Evolutionary conservation across 2,888 invertebrate species (phyloP), one percentile per base, ranked within the genome.

Genomic region (Tryphoninae sp.): DNA sequence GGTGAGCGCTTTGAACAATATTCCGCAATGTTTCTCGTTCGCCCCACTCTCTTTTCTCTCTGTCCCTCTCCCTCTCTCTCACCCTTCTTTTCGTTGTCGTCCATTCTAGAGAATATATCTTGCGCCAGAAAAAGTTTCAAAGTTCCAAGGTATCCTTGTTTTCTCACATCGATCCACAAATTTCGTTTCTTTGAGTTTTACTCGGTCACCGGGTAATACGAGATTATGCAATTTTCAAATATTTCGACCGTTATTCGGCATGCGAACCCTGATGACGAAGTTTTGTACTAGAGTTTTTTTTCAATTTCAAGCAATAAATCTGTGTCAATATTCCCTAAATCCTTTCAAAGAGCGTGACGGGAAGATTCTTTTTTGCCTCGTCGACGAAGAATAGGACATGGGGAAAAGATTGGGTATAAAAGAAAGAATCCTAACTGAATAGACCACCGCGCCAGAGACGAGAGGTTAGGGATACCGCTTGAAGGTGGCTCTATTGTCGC

Each of bases 401-500:
- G 33, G 22, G 45, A 33, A 68, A 13, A 58, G 16, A 33, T n/a
- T 42, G 62, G 58, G 19, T 23, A 58, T 9, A 26, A 13, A 42
- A 64, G 33, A 33, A 65, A 65, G 33, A 68, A 72, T 40, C 16
- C 64, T 69, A 53, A 80, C 51, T 42, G 71, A 64, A 74, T 53
- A 26, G 68, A 64, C 49, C 58, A 51, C 11, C 26, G 22, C 58
- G 26, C 59, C 9, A 61, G 69, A 68, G 53, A 68, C 42, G 55
- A 76, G 59, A 26, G 64, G 64, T 64, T 64, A 40, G 68, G 55
- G 71, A 53, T 55, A 61, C 68, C 68, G 59, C 77, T 74, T 73
- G 74, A 64, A 80, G 80, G 74, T 78, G 67, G 67, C 58, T 73
- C 81, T 81, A 78, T 81, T 83, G 83, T 83, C 78, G 78, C 74